Evolutionary conservation across 2,888 invertebrate species (phyloP).

Genomic region (Neuroscelio doddi): DNA sequence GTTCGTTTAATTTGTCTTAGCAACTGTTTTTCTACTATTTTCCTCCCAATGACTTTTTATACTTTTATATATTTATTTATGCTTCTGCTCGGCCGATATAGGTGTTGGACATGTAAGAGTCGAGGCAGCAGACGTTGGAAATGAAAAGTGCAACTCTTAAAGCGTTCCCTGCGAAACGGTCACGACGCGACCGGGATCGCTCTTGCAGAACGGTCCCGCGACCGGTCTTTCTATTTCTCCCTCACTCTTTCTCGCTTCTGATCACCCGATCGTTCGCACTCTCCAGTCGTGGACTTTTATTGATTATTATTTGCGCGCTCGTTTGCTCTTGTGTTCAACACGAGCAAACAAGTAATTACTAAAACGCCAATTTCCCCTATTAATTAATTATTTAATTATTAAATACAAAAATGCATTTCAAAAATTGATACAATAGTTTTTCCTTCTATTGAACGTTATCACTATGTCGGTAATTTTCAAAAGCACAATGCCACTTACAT

Average conservation of each 20-base stretch:
- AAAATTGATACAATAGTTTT: too few species aligned
- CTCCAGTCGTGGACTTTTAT: conserved; percentile 2
- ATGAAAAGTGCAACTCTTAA: conserved; percentile 45
- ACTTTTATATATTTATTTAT: not conserved
- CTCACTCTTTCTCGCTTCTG: conserved; percentile 36
- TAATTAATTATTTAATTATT: too few species aligned
- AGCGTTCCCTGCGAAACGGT: conserved; percentile 41
- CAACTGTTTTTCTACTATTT: too few species aligned
- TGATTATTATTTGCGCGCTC: conserved; percentile 19
- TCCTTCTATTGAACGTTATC: too few species aligned
- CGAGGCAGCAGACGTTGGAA: conserved; percentile 38
- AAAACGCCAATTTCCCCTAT: too few species aligned
- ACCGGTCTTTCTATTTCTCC: conserved; percentile 45
- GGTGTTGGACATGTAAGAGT: conserved; percentile 21
- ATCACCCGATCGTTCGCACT: conserved; percentile 30
- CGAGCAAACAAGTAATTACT: too few species aligned
- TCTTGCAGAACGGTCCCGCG: conserved; percentile 48
- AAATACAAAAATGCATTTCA: too few species aligned
- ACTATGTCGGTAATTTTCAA: too few species aligned
- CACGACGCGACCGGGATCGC: conserved; percentile 47
- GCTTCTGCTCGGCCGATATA: conserved; percentile 21
- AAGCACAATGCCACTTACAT: too few species aligned
- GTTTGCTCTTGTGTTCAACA: not conserved
- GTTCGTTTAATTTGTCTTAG: too few species aligned
- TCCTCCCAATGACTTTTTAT: too few species aligned